Base-by-base conservation (phyloP, 2,113 vertebrate genomes). In the Indicator indicator region DNA sequence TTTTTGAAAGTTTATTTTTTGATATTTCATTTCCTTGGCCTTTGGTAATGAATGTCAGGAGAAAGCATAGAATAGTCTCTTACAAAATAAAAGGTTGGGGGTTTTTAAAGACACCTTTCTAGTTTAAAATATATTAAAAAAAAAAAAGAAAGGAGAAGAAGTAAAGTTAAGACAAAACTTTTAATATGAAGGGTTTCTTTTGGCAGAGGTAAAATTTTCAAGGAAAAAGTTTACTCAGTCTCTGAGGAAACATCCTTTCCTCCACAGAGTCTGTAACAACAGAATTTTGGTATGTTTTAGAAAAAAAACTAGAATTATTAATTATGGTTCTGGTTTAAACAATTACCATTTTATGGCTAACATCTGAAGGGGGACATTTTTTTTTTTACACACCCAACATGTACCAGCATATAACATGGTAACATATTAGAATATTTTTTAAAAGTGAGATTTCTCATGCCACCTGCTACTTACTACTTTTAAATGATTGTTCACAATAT, bases 311-410 rank as follows among this genome's bases (percentile, higher is more conserved):
- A 67, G 15, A 76, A 38, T 65, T 87, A 40, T 76, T 78, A 52
- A 6, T 72, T 52, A 11, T 40, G 6, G 36, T 16, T 36, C 26
- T 50, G 6, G 1, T 90, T 84, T 70, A 82, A 77, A 67, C 5
- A 78, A 12, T 38, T 38, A 23, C 11, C 2, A 54, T 28, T 85
- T 79, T 73, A 19, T 16, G 38, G 7, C 18, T 83, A 77, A 12
- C 3, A 50, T 46, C 11, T 62, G n/a, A 56, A 85, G 6, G 3
- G 15, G 28, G 1, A 0, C 26, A 13, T 50, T 48, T 20, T 21
- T 50, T 42, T 67, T 68, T 46, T 70, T 16, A 42, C 0, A 1
- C 38, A 6, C 15, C 10, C 42, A 8, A 7, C 55, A 36, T 12
- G 8, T 65, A 56, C 16, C 20, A 46, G 21, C 1, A 30, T 32